Evolutionary conservation across 2,113 vertebrate species (phyloP).

Genomic region (Anolis sagrei): DNA sequence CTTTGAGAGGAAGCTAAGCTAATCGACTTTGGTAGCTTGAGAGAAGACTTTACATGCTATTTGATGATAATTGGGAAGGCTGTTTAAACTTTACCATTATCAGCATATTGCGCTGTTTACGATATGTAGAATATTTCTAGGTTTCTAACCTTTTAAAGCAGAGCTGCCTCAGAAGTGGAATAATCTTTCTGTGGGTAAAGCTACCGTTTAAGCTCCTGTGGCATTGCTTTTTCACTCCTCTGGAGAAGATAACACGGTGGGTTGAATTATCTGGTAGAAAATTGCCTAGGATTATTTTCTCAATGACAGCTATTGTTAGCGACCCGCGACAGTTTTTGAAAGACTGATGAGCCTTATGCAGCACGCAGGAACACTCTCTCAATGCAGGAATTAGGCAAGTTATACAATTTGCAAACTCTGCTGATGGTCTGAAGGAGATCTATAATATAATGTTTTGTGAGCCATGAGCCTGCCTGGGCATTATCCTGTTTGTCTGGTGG

Average conservation of each 20-base stretch:
- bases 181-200: conserved; percentile 52
- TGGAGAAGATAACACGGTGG: conserved; percentile 69
- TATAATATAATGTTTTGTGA: conserved; percentile 55
- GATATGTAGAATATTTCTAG: conserved; percentile 58
- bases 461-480: conserved; percentile 40
- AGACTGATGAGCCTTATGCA: conserved; percentile 61
- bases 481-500: conserved; percentile 49
- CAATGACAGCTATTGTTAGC: conserved; percentile 64
- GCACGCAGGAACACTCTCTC: conserved; percentile 36
- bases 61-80: conserved; percentile 58
- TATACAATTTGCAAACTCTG: conserved; percentile 11
- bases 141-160: conserved; percentile 56
- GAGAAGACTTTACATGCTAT: not conserved
- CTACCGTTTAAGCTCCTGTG: conserved; percentile 38
- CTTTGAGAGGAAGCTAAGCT: conserved; percentile 5
- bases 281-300: conserved; percentile 69
- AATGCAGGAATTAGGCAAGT: conserved; percentile 50
- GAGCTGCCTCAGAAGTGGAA: conserved; percentile 40
- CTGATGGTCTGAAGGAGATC: conserved; percentile 42
- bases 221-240: conserved; percentile 60
- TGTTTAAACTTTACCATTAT: conserved; percentile 61
- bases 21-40: conserved; percentile 32
- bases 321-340: conserved; percentile 49
- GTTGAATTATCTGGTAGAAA: conserved; percentile 66
- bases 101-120: conserved; percentile 38